Base-by-base conservation (phyloP, 2,113 vertebrate species). In the Charina bottae region DNA sequence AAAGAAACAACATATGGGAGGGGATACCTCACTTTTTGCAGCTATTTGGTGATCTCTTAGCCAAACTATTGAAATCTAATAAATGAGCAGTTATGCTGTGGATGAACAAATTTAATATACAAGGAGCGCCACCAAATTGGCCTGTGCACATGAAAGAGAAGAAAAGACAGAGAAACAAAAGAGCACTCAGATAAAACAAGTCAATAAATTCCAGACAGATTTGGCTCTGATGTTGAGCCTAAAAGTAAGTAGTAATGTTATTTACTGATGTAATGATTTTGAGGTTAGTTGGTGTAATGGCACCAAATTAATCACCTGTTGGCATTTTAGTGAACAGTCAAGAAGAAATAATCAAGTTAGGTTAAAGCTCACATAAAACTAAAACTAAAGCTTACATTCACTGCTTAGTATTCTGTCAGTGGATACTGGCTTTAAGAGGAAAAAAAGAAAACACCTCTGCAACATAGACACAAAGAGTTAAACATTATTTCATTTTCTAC, bases 251-350 rank as follows among this genome's bases (percentile, higher is more conserved):
- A 90, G 13, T 46, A 78, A 88, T 94, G 92, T 94, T 95, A 55
- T 93, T 94, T 90, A 89, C 9, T 86, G 58, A 93, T 58, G 37
- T 95, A 93, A 90, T 92, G 86, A 92, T 94, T 95, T 94, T 94
- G 68, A 93, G 68, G 60, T 92, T 84, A 91, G 84, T 37, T 90
- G 86, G 53, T 87, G 11, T 64, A 87, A 94, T 0, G 83, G 53
- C 26, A 89, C 26, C 11, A 28, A 92, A 26, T 87, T 87, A 93
- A 28, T 42, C 11, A 90, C 23, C 10, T 60, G 6, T 49, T 93
- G 64, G 21, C 88, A 62, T 95, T 94, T 91, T 46, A 93, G n/a
- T 55, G 68, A 94, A 72, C 13, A 88, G 59, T 26, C 7, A 1
- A 37, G 92, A 87, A 89, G 64, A 78, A 93, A 90, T 33, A 59